Percentiles rank a stretch among this genome's conserved stretches.
Conservation (phyloP, 2,888 invertebrate genomes). For the Polyommatus icarus region DNA sequence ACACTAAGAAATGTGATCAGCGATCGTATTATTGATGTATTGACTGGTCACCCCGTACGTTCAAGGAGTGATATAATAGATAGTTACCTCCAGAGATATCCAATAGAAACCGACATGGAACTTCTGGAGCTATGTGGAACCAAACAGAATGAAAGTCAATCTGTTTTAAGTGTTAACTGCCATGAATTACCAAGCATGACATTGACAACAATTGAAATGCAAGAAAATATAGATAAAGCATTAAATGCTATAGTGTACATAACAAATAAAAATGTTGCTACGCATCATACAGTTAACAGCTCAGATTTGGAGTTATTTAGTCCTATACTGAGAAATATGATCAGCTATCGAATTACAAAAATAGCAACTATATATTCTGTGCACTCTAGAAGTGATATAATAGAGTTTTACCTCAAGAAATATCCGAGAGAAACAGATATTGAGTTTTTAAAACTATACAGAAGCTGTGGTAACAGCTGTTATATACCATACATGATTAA, state of each 20-base stretch:
- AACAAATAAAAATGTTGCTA: background rate
- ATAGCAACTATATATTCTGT: background rate
- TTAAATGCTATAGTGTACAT: background rate
- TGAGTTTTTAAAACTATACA: background rate
- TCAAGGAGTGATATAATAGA: conserved; percentile 46
- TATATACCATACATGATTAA: background rate
- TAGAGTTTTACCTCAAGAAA: conserved; percentile 1
- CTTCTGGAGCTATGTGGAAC: conserved; percentile 44
- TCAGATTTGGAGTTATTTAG: background rate
- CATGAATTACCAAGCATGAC: background rate
- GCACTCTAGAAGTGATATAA: background rate
- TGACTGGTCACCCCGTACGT: conserved; percentile 57
- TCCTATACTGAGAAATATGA: background rate
- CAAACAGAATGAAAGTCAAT: background rate
- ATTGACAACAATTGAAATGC: background rate
- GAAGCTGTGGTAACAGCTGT: background rate
- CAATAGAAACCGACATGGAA: conserved; percentile 53
- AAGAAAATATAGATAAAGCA: background rate
- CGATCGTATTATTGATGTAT: conserved; percentile 52
- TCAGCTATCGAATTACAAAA: background rate
- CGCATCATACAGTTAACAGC: background rate
- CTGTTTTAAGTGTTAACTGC: background rate
- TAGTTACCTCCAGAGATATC: conserved; percentile 54
- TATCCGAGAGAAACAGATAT: background rate
- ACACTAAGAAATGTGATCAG: background rate